Evolutionary conservation across 2,797 vertebrate species (phyloP), one percentile per base, ranked within the genome.

Genomic region (Phoebastria nigripes): DNA sequence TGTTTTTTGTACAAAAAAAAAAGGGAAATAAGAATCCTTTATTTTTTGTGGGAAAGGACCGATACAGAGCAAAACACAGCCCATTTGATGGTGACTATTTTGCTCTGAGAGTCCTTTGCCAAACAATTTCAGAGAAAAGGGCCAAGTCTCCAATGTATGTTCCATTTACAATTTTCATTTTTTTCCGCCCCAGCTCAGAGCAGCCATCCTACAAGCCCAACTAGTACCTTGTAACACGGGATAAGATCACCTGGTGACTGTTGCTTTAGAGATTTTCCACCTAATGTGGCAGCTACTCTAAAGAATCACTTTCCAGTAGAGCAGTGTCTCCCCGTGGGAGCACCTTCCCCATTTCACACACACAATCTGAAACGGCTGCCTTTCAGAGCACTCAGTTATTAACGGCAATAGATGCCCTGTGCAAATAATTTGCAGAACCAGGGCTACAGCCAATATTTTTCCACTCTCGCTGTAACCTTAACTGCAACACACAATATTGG

Each of bases 401-500:
- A 95, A 63, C 7, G 2, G 65, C 59, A 92, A 39, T 41, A 76
- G 79, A 83, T 94, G 82, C 69, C 72, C 78, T 41, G 81, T 55
- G 84, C 89, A 89, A 95, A 94, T 42, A 91, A 80, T 69, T 86
- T 89, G 72, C 87, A 94, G 95, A 89, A 89, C 39, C 21, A 72
- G 52, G 42, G 74, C 72, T 83, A 31, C 33, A 44, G 87, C 93
- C 56, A 81, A 81, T 87, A 89, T 96, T 96, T 96, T 95, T 77
- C 84, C 93, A 89, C 65, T 87, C 89, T 94, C 8, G 2, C 92
- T 91, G 78, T 96, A 95, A 96, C 86, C 33, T 94, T 96, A 93
- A 94, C 90, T 93, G 93, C 72, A 95, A 61, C 65, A 58, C 86
- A 94, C 59, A 89, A 54, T 56, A 73, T 95, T 96, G 96, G 95